A percentile compares a stretch with the other conserved stretches of the same genome.
Conservation (phyloP, 2,797 vertebrate genomes). For the Xenops minutus region DNA sequence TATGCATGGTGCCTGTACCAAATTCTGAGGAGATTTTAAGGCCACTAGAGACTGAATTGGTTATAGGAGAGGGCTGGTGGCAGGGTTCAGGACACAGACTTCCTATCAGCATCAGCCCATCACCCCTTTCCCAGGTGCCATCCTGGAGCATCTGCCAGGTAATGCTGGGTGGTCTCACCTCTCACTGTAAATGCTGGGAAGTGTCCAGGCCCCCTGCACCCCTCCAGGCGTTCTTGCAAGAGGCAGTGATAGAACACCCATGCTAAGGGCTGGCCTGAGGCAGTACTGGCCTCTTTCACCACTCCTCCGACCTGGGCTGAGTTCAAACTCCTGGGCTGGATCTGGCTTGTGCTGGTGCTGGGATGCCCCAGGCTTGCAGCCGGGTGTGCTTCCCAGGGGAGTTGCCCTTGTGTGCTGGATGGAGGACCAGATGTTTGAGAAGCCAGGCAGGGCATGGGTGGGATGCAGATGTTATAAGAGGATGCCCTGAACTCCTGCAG, state of each 20-base stretch:
- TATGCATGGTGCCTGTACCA: fast-evolving
- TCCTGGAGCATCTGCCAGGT: background rate
- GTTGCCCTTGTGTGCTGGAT: background rate
- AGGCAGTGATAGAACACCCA: fast-evolving
- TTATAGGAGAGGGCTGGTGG: background rate
- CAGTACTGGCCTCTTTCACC: fast-evolving
- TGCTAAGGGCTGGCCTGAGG: fast-evolving
- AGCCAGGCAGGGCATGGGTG: constrained; percentile 48
- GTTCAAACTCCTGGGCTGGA: background rate
- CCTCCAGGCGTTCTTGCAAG: background rate
- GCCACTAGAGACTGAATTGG: background rate
- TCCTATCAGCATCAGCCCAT: fast-evolving
- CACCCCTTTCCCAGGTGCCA: background rate
- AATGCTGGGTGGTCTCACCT: background rate
- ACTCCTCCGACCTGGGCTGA: background rate
- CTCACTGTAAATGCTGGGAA: fast-evolving
- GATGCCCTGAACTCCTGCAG: constrained; percentile 41
- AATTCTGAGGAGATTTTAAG: background rate
- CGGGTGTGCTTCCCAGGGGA: constrained; percentile 8
- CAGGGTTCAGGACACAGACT: background rate
- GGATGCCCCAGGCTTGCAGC: background rate
- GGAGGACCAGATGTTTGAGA: constrained; percentile 7
- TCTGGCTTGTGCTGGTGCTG: background rate
- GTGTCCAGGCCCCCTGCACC: background rate
- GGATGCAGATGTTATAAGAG: constrained; percentile 28